Evolutionary conservation across 2,888 invertebrate genomes (phyloP), one percentile per base, ranked within the genome.

Genomic region (Chymomyza caudatula): DNA sequence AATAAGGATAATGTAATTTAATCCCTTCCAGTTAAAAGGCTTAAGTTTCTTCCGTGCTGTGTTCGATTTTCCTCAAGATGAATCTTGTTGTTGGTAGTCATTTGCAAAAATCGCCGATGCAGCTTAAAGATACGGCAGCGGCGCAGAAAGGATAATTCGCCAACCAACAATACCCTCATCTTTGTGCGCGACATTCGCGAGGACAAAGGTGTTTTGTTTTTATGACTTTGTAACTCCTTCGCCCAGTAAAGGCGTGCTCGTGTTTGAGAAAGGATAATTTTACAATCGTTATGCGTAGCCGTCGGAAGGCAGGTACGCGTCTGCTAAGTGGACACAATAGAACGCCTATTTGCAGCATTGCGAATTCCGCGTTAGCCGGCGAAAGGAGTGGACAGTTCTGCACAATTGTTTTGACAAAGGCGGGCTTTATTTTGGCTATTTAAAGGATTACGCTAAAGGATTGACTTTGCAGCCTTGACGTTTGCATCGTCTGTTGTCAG

Each of bases 401-500:
- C 60, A 67, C 67, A 74, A 78, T 77, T 87, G 78, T 86, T 71
- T 88, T 85, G 85, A 83, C 86, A 85, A 88, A 87, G 88, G 90
- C 88, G 88, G 88, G 82, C 79, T 83, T 81, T 88, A 85, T 89
- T 89, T 89, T 87, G 89, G 83, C 84, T 87, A 87, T 87, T 89
- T 89, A 89, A 88, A 88, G 87, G 87, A 89, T 89, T 89, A 90
- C 80, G 88, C 87, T 87, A 89, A 89, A 88, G 89, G 90, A 89
- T 89, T 90, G 85, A 86, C 88, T 88, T 88, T 77, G 60, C 68
- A 81, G 62, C 88, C 88, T 87, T 88, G 87, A 86, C 77, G 75
- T 67, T 63, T 43, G 53, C 57, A 53, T 65, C 56, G 53, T 20
- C 55, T 56, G 54, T 43, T 64, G 63, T 63, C 73, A 74, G 78